A percentile compares a stretch with the other conserved stretches of the same genome.
Conservation (phyloP, 2,113 vertebrate species). For the Neofelis nebulosa region DNA sequence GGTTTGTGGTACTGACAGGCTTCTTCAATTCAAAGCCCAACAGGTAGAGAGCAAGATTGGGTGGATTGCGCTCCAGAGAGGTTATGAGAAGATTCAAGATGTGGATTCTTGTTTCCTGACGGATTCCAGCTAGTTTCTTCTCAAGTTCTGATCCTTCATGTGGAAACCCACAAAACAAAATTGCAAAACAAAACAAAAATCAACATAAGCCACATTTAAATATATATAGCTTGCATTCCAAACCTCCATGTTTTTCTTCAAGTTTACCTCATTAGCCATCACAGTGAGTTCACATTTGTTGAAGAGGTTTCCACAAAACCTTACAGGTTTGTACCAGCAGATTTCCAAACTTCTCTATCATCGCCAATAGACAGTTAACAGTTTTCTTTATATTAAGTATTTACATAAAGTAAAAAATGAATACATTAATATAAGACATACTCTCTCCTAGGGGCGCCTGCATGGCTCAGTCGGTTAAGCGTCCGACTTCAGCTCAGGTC, state of each 20-base stretch:
- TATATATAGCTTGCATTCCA: constrained; percentile 26
- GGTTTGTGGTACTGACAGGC: constrained; percentile 94
- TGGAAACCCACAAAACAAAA: constrained; percentile 24
- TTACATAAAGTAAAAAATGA: constrained; percentile 53
- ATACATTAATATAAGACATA: constrained; percentile 73
- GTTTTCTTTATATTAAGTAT: background rate
- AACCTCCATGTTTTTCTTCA: background rate
- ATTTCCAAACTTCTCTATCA: background rate
- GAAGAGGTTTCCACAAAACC: background rate
- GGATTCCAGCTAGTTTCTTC: constrained; percentile 88
- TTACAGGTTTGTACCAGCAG: background rate
- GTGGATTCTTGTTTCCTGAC: constrained; percentile 95
- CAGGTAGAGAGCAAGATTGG: constrained; percentile 95
- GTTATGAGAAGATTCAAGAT: constrained; percentile 98
- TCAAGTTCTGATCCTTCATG: constrained; percentile 87
- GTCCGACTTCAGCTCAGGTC: no score
- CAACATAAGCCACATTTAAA: background rate
- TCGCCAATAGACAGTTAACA: background rate
- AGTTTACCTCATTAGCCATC: background rate
- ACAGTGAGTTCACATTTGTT: background rate
- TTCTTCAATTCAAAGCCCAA: constrained; percentile 98
- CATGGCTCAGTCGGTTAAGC: no score
- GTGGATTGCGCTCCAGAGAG: constrained; percentile 94
- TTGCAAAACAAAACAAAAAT: background rate
- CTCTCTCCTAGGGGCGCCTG: constrained; percentile 84